Evolutionary conservation across 1,140 invertebrate species (phyloP).

Genomic region (Drosophila aff.): DNA sequence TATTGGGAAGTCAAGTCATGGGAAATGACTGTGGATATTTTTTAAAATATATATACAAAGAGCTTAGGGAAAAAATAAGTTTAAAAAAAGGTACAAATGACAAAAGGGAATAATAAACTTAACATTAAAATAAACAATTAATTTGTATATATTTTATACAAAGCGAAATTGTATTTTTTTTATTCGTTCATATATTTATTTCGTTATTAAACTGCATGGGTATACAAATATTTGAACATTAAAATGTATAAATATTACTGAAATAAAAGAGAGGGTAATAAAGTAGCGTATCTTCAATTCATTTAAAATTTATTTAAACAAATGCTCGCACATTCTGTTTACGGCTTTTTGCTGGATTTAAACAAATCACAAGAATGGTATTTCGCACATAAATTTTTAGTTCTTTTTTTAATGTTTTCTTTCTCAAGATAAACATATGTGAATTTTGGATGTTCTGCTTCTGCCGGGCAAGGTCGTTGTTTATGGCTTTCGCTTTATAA

Average conservation of each 20-base stretch:
- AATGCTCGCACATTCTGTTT: constrained; percentile 7
- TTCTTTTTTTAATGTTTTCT: constrained; percentile 14
- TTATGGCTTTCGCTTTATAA: constrained; percentile 31
- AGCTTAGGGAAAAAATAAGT: neutral
- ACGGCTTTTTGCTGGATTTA: neutral
- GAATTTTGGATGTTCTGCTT: constrained; percentile 25
- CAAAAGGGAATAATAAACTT: neutral
- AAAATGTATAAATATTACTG: neutral
- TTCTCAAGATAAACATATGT: constrained; percentile 1
- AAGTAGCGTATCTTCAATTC: neutral
- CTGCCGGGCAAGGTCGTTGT: constrained; percentile 33
- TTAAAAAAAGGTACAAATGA: neutral
- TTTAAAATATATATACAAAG: too few species aligned
- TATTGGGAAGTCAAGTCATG: neutral
- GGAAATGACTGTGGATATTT: neutral
- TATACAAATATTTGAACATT: neutral
- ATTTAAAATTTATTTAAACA: neutral
- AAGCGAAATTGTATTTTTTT: too few species aligned
- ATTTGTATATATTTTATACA: neutral
- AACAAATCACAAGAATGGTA: constrained; percentile 40
- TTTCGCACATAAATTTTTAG: constrained; percentile 34
- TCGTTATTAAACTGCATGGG: too few species aligned
- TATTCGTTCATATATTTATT: too few species aligned
- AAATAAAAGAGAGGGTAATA: neutral
- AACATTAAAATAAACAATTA: too few species aligned